A percentile compares a stretch with the other conserved stretches of the same genome.
Conservation (phyloP, 2,113 vertebrate genomes). For the Myotis davidii region DNA sequence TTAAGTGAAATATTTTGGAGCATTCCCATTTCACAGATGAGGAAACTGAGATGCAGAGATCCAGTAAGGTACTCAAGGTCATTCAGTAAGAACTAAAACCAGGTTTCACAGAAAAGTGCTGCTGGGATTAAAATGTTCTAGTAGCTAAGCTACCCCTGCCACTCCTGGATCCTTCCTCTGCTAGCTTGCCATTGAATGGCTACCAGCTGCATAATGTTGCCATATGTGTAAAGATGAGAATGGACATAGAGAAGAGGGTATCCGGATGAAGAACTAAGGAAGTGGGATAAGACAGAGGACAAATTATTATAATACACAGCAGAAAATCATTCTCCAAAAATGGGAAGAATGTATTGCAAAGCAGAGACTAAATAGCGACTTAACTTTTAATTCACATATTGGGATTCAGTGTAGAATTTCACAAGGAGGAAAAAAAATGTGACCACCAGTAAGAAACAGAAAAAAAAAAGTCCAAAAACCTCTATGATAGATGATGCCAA, state of each 20-base stretch:
- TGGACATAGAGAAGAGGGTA: background rate
- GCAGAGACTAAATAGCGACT: background rate
- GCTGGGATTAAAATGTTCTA: background rate
- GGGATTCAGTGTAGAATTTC: background rate
- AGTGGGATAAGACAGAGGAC: background rate
- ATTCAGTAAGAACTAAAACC: background rate
- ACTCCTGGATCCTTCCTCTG: background rate
- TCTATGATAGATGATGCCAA: constrained; percentile 9
- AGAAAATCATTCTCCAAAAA: constrained; percentile 12
- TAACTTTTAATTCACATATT: constrained; percentile 26
- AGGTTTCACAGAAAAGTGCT: background rate
- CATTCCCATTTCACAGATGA: background rate
- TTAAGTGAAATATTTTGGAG: background rate
- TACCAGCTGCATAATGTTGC: background rate
- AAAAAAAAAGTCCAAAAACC: background rate
- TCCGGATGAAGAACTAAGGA: background rate
- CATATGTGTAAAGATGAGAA: background rate
- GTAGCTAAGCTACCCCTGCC: background rate
- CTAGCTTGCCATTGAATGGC: background rate
- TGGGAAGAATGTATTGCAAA: background rate
- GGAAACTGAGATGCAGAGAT: background rate
- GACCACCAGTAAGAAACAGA: background rate
- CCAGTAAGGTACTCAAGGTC: background rate
- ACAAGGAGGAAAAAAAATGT: background rate
- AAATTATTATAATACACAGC: background rate